A percentile compares a stretch with the other conserved stretches of the same genome.
Evolutionary conservation across 2,797 vertebrate genomes (phyloP).

Genomic region (Bufotes viridis): DNA sequence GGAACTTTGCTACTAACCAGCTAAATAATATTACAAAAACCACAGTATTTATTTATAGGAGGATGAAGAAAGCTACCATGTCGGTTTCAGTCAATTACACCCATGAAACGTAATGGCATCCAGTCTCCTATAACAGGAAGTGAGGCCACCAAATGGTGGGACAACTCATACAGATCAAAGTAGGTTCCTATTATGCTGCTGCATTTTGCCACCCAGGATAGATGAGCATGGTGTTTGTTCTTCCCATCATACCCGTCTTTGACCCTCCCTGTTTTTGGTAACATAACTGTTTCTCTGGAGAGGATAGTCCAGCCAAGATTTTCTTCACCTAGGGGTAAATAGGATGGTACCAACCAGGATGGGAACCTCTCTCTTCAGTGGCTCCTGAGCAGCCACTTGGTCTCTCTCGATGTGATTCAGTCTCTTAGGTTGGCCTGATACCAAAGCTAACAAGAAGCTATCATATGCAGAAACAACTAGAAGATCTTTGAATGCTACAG

Average conservation of each 20-base stretch:
- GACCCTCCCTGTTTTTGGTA: neutral
- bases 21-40: constrained; percentile 1
- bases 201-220: neutral
- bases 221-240: neutral
- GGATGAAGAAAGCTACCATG: neutral
- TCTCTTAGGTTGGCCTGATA: too few relatives aligned
- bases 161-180: neutral
- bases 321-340: neutral
- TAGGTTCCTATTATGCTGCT: neutral
- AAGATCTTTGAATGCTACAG: too few relatives aligned
- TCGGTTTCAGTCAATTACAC: neutral
- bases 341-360: neutral
- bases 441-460: too few relatives aligned
- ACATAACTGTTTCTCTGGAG: neutral
- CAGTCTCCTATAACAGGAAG: neutral
- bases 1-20: neutral
- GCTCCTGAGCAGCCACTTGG: too few relatives aligned
- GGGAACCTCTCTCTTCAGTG: neutral
- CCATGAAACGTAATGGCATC: neutral
- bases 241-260: neutral
- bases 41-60: neutral
- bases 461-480: too few relatives aligned
- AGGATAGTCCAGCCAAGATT: neutral
- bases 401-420: too few relatives aligned
- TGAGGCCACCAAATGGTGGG: neutral